Evolutionary conservation across 2,797 vertebrate species (phyloP).

Genomic region (Garrulus glandarius): DNA sequence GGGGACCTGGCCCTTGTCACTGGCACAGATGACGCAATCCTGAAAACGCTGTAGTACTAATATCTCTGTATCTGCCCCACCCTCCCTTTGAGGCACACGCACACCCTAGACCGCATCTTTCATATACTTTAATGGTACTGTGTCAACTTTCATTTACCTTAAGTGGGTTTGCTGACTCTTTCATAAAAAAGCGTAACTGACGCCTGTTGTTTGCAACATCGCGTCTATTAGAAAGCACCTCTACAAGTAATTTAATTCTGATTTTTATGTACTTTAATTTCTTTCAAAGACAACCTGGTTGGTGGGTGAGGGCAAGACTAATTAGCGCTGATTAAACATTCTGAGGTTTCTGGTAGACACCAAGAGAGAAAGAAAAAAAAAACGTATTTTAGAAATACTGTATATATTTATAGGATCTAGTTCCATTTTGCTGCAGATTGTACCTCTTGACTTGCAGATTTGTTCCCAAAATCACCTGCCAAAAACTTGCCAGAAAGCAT

Average conservation of each 20-base stretch:
- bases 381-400: neutral
- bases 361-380: neutral
- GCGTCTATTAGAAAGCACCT: neutral
- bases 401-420: neutral
- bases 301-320: neutral
- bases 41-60: conserved; percentile 38
- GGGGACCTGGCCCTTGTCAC: conserved; percentile 2
- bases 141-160: conserved; percentile 71
- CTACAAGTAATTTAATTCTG: neutral
- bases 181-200: conserved; percentile 25
- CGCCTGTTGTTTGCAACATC: neutral
- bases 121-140: conserved; percentile 33
- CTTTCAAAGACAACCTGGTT: neutral
- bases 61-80: conserved; percentile 39
- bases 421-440: neutral
- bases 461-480: neutral
- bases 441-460: neutral
- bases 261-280: neutral
- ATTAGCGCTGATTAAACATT: neutral
- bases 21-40: conserved; percentile 42
- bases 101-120: conserved; percentile 51
- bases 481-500: neutral
- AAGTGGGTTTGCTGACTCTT: conserved; percentile 50
- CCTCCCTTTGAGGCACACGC: conserved; percentile 39
- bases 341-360: neutral